Conservation (phyloP, 2,888 invertebrate genomes). For the Auanema sp. region DNA sequence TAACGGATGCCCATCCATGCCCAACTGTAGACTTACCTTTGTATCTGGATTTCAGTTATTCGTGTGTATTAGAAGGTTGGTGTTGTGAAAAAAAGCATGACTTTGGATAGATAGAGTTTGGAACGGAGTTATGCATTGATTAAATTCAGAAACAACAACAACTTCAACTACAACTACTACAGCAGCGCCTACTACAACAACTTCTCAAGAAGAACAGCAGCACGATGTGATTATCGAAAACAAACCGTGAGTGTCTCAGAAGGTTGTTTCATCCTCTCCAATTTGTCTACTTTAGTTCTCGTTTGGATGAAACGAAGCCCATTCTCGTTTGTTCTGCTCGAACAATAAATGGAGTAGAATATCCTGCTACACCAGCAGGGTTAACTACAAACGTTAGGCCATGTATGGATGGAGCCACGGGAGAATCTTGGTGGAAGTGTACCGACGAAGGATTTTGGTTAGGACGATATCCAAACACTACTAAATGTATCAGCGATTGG, state of each 20-base stretch:
- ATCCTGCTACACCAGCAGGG: conserved; percentile 13
- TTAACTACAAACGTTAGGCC: neutral
- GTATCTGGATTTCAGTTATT: conserved; percentile 88
- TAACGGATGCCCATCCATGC: conserved; percentile 74
- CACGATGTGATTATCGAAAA: conserved; percentile 5
- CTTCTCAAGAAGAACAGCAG: conserved; percentile 2
- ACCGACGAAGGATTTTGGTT: conserved; percentile 39
- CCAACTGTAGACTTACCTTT: conserved; percentile 78
- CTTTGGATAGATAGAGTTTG: neutral
- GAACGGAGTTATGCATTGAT: neutral
- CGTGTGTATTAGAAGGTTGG: conserved; percentile 69
- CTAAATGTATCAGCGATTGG: conserved; percentile 34
- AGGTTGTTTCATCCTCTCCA: neutral
- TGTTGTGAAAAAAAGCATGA: conserved; percentile 5
- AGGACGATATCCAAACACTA: conserved; percentile 27
- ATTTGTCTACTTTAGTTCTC: neutral
- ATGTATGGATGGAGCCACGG: conserved; percentile 16
- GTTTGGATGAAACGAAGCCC: neutral
- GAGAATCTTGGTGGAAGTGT: conserved; percentile 48
- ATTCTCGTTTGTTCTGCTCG: conserved; percentile 8
- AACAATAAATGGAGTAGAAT: conserved; percentile 12
- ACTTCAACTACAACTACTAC: conserved; percentile 35
- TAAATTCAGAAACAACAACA: conserved; percentile 30
- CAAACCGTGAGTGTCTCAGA: conserved; percentile 1
- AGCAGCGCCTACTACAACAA: conserved; percentile 20